These are phyloP conservation scores for Siniperca knerii DNA, from an alignment of 2,113 vertebrate genomes.

Conservation along the genomic window DNA sequence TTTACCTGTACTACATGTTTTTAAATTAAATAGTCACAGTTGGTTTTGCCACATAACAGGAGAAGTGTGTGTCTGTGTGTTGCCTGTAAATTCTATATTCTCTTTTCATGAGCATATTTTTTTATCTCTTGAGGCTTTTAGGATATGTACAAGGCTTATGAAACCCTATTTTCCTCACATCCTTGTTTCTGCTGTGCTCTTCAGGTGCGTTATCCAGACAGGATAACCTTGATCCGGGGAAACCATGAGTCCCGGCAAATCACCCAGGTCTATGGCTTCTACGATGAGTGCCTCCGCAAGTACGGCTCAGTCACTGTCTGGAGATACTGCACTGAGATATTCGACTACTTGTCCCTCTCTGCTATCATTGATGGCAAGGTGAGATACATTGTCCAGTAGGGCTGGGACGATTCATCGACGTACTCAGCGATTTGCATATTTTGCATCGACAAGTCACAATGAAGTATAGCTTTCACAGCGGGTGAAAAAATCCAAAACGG, in stretches of 20 bases:
- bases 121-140: not conserved
- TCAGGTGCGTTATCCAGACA: constrained; percentile 95
- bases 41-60: not conserved
- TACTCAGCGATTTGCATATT: too few species aligned
- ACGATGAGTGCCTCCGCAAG: constrained; percentile 95
- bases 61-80: not conserved
- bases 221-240: constrained; percentile 94
- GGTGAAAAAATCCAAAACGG: too few species aligned
- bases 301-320: constrained; percentile 96
- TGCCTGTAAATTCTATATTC: not conserved
- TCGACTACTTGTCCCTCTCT: constrained; percentile 96
- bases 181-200: not conserved
- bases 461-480: too few species aligned
- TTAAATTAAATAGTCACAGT: not conserved
- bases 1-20: not conserved
- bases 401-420: too few species aligned
- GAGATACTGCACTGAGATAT: constrained; percentile 98
- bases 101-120: not conserved
- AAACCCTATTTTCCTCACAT: not conserved
- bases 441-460: too few species aligned
- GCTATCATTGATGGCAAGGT: constrained; percentile 98
- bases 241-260: constrained; percentile 97
- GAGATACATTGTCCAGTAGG: not conserved
- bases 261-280: constrained; percentile 96
- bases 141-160: not conserved